Evolutionary conservation across 2,888 invertebrate genomes (phyloP), one percentile per base, ranked within the genome.

Genomic region (Agonopterix alstromeriana): DNA sequence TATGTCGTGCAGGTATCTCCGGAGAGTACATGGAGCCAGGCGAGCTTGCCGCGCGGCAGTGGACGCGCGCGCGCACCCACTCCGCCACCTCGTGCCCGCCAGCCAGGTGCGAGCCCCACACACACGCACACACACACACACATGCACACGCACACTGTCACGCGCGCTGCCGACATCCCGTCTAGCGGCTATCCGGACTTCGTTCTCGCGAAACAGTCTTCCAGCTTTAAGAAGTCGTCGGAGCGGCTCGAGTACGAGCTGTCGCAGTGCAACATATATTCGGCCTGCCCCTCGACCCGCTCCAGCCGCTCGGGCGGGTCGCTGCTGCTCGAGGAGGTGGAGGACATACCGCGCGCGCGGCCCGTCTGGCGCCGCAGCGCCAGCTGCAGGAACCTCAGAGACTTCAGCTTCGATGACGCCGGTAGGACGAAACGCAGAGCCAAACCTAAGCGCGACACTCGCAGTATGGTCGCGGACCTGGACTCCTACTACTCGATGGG

Each of bases 371-470:
- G 94, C 56, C 93, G 95, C 70, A 94, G 94, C 73, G 93, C 94
- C 64, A 94, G 94, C 69, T 95, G 95, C 81, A 93, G 94, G 81
- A 95, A 95, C 72, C 90, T 96, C 53, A 93, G 94, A 73, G 94
- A 94, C 75, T 93, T 92, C 74, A 93, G 92, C 79, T 93, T 93
- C 78, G 93, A 93, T 74, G 93, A 92, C 63, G 91, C 92, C 48
- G 93, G 92, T 48, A 90, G 92, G 63, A 91, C 92, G 58, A 92
- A 92, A 69, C 91, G 90, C 47, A 85, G 90, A 84, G 90, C 51
- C 84, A 82, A 61, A 59, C 62, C 58, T 62, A 67, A 65, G 53
- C 68, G 69, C 50, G 83, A 81, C 61, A 81, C 83, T 48, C 77
- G 83, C 54, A 81, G 80, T 55, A 65, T 82, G 60, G 67, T 77